Conservation (phyloP, 2,113 vertebrate genomes). For the Callorhinus ursinus region DNA sequence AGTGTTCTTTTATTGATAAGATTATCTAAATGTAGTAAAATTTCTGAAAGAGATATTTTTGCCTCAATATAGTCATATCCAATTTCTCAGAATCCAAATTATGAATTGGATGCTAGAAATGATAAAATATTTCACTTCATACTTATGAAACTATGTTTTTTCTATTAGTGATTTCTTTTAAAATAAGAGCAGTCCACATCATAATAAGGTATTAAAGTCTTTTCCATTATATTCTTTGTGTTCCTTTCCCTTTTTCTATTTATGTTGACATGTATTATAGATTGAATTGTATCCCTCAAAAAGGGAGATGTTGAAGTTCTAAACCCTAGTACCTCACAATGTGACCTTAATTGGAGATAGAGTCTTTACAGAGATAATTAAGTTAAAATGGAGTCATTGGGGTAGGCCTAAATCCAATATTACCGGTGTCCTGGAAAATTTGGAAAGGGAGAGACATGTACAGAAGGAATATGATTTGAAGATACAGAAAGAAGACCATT, state of each 20-base stretch:
- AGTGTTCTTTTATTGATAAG: background rate
- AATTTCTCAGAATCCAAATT: constrained; percentile 7
- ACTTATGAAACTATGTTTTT: background rate
- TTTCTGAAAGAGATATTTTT: background rate
- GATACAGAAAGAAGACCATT: background rate
- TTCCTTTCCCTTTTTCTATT: background rate
- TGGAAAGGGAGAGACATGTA: background rate
- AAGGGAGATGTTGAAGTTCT: background rate
- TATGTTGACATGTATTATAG: background rate
- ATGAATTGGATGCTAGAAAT: background rate
- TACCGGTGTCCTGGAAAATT: background rate
- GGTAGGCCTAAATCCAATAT: background rate
- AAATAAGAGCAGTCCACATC: background rate
- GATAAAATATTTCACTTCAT: background rate
- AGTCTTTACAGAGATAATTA: background rate
- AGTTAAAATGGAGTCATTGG: background rate
- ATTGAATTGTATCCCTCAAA: background rate
- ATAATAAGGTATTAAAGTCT: background rate
- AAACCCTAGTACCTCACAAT: background rate
- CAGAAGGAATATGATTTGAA: background rate
- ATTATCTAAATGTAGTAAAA: background rate
- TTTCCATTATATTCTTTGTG: background rate
- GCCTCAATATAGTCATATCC: background rate
- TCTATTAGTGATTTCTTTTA: background rate
- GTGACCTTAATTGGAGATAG: background rate